These are phyloP conservation scores for Aeoliscus strigatus DNA, from an alignment of 2,797 vertebrate species.

Conservation along the genomic window DNA sequence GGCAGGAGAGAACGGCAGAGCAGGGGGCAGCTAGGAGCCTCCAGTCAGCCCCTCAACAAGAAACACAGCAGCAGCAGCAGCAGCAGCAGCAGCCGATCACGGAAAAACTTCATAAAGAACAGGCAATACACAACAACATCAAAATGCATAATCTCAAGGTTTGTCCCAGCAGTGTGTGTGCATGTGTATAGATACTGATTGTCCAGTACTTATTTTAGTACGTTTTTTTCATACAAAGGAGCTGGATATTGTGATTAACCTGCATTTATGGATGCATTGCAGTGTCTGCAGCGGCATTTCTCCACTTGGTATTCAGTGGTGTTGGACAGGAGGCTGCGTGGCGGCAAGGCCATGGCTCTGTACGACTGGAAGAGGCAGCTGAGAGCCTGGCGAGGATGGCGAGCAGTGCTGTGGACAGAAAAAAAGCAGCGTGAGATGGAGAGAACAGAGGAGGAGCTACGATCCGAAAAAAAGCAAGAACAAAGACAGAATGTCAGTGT, in stretches of 20 bases:
- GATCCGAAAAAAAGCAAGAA: conserved; percentile 82
- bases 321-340: conserved; percentile 77
- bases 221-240: too few relatives aligned
- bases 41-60: conserved; percentile 25
- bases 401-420: conserved; percentile 74
- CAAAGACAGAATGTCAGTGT: too few relatives aligned
- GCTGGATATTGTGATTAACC: background rate
- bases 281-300: conserved; percentile 88
- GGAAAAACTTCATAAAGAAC: conserved; percentile 36
- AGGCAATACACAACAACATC: conserved; percentile 52
- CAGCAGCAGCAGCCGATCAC: conserved; percentile 18
- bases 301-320: conserved; percentile 85
- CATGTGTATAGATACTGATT: background rate
- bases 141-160: conserved; percentile 72
- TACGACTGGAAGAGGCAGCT: conserved; percentile 86
- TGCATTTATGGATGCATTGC: background rate
- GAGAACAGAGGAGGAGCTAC: conserved; percentile 75
- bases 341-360: conserved; percentile 83
- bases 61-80: conserved; percentile 23
- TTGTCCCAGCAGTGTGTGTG: conserved; percentile 7
- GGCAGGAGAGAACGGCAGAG: conserved; percentile 59
- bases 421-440: conserved; percentile 72
- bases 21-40: conserved; percentile 32
- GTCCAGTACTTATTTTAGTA: too few relatives aligned
- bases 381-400: conserved; percentile 83